A percentile compares a stretch with the other conserved stretches of the same genome.
phyloP scores from a whole-genome alignment of 2,797 vertebrate species.

The Psittacula echo region DNA sequence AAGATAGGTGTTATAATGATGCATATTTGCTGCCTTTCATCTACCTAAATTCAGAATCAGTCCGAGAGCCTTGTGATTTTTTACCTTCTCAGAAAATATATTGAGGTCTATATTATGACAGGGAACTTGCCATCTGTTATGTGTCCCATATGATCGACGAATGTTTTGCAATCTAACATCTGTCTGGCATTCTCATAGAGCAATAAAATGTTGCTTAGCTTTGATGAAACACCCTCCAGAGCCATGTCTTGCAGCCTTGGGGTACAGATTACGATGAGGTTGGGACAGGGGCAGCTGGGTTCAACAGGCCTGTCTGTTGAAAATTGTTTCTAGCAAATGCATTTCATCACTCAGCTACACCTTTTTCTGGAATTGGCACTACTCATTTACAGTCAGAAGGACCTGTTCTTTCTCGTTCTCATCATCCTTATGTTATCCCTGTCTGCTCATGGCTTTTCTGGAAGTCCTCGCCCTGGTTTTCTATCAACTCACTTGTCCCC shows the following conservation, averaged over 20 bases:
- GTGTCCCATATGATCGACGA: background rate
- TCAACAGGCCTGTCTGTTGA: background rate
- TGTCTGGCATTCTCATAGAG: background rate
- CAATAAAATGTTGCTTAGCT: background rate
- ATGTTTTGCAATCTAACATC: background rate
- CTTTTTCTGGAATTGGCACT: background rate
- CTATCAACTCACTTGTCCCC: background rate
- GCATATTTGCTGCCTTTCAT: background rate
- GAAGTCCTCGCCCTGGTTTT: background rate
- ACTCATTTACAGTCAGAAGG: background rate
- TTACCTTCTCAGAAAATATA: background rate
- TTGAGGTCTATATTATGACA: background rate
- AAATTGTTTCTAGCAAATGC: background rate
- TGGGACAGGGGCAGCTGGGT: background rate
- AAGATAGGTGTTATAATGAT: background rate
- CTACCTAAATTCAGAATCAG: background rate
- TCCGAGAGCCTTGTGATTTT: background rate
- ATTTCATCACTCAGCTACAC: background rate
- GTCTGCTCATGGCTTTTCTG: background rate
- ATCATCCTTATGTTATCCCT: background rate
- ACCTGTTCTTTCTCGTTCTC: background rate
- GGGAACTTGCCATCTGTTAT: background rate
- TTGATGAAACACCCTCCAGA: background rate
- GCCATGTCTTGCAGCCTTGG: background rate
- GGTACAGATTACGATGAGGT: fast-evolving